A percentile compares a stretch with the other conserved stretches of the same genome.
These are phyloP conservation scores for Mergus octosetaceus DNA, from an alignment of 2,797 vertebrate species.

Conservation along the genomic window DNA sequence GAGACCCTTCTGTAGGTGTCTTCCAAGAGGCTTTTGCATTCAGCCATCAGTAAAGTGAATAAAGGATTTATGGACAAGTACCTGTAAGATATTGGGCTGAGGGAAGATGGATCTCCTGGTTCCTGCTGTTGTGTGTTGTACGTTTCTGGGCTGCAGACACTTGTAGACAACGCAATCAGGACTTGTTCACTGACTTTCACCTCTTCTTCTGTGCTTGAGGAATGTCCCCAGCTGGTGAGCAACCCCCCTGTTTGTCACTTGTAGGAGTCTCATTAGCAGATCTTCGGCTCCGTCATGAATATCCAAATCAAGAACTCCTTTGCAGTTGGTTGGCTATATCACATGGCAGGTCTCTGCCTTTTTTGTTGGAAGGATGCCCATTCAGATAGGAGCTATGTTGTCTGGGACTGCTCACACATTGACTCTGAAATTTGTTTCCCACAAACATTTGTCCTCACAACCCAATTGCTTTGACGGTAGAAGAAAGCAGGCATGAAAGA, in stretches of 20 bases:
- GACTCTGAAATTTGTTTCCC: slow-evolving; percentile 25
- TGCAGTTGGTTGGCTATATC: background rate
- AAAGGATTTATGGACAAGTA: background rate
- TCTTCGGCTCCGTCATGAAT: background rate
- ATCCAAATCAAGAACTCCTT: background rate
- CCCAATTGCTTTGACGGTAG: background rate
- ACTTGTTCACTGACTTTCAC: background rate
- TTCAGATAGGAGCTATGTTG: background rate
- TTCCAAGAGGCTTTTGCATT: background rate
- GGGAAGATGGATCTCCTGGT: background rate
- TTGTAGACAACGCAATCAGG: rapidly evolving
- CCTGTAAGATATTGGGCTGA: background rate
- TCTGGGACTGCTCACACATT: background rate
- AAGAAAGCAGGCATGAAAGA: slow-evolving; percentile 15
- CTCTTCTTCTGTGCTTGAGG: background rate
- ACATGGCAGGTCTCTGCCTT: background rate
- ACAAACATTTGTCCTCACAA: slow-evolving; percentile 32
- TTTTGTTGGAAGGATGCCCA: background rate
- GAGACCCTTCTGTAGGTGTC: background rate
- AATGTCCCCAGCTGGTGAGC: background rate
- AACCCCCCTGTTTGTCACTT: background rate
- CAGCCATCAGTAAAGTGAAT: background rate
- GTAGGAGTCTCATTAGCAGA: background rate
- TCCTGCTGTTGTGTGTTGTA: background rate
- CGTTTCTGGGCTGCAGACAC: background rate